Conservation (phyloP, 1,140 invertebrate genomes). For the Cyclina sinensis region DNA sequence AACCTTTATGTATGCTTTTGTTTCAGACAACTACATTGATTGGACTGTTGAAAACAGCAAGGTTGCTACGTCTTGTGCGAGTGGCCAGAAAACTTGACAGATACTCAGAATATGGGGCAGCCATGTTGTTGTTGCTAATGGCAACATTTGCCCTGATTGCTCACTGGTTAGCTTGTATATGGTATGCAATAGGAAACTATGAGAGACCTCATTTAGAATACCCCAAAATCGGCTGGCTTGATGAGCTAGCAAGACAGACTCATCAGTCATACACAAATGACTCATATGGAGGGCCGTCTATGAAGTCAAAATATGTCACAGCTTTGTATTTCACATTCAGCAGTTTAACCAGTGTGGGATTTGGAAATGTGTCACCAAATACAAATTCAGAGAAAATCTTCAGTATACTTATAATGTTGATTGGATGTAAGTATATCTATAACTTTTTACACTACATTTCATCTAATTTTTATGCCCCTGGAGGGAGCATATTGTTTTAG, state of each 20-base stretch:
- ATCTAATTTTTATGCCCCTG: too few relatives aligned
- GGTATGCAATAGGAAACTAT: constrained; percentile 99
- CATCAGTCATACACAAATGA: constrained; percentile 82
- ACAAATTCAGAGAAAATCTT: constrained; percentile 95
- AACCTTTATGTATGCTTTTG: too few relatives aligned
- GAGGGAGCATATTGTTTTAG: too few relatives aligned
- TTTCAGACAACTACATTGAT: constrained; percentile 99
- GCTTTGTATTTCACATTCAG: constrained; percentile 99
- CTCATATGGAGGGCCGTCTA: constrained; percentile 83
- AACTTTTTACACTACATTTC: too few relatives aligned
- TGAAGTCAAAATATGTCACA: constrained; percentile 93
- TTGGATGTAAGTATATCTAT: constrained; percentile 86
- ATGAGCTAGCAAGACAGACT: constrained; percentile 91
- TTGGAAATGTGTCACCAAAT: constrained; percentile 99
- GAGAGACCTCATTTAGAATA: constrained; percentile 89
- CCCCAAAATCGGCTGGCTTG: constrained; percentile 96
- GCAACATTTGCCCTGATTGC: constrained; percentile 99
- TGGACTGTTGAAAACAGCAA: constrained; percentile 98
- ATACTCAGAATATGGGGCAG: constrained; percentile 99
- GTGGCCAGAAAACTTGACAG: constrained; percentile 99
- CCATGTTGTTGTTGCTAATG: constrained; percentile 98
- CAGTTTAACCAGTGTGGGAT: constrained; percentile 98
- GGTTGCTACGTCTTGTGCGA: constrained; percentile 97
- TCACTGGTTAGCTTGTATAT: constrained; percentile 99
- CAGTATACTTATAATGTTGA: constrained; percentile 88